Evolutionary conservation across 2,888 invertebrate species (phyloP), one percentile per base, ranked within the genome.

Genomic region (Trisateles emortualis): DNA sequence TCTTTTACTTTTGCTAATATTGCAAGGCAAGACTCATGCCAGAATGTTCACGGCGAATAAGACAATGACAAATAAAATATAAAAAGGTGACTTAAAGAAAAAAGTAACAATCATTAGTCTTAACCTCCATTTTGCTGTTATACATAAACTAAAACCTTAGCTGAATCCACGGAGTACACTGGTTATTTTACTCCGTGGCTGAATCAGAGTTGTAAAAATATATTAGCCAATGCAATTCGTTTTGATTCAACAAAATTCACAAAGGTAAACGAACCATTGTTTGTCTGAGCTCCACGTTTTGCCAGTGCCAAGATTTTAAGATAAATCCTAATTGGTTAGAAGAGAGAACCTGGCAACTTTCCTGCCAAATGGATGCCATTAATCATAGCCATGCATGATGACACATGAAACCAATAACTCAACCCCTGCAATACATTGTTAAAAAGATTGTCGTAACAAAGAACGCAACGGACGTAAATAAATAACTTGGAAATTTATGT

Each of bases 221-320:
- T 35, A 10, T 33, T 33, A 13, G 10, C 14, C n/a, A n/a, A 35
- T 16, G 8, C 17, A 16, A 33, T 33, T 4, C 13, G 30, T n/a
- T n/a, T n/a, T 33, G 40, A 14, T n/a, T 13, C 6, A 36, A 19
- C 17, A 38, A 29, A 14, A 39, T 30, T 46, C 46, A 30, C 26
- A 22, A 50, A 64, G 65, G 59, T 64, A 55, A 65, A 65, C 36
- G 70, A 61, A 63, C 63, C 53, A 30, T 42, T 56, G 46, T 68
- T 62, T 55, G 54, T 50, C 8, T 2, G 17, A 13, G n/a, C n/a
- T n/a, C n/a, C n/a, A 39, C 17, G 26, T 10, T 10, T 8, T 30
- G 41, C 42, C 16, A 19, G 9, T 51, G 51, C 47, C 51, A 47
- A 44, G 19, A 36, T 46, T n/a, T 38, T 42, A 32, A 45, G 29